Evolutionary conservation across 92 coral and sea anemone genomes (phyloP).

Genomic region (Nematostella vectensis): DNA sequence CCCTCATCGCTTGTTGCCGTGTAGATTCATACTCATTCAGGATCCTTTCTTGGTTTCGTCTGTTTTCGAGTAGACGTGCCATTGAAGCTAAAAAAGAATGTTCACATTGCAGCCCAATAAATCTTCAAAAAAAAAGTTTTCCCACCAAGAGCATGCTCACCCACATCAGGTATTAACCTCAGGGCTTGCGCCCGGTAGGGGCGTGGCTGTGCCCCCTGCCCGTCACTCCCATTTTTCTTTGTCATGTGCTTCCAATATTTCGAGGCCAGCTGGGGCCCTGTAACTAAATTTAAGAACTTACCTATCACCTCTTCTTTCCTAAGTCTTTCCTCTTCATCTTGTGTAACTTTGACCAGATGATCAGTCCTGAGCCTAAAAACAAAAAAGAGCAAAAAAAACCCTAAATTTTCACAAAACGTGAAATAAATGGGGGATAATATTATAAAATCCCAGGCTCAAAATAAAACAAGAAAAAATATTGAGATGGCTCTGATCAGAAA

Average conservation of each 20-base stretch:
- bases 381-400: background rate
- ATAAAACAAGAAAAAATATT: too few species aligned
- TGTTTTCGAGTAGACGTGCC: conserved; percentile 78
- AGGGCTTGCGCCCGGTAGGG: too few species aligned
- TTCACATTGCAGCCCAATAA: too few species aligned
- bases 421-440: too few species aligned
- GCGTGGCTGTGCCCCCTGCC: too few species aligned
- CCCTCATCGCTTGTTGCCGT: conserved; percentile 49
- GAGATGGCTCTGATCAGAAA: too few species aligned
- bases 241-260: background rate
- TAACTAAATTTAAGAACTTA: conserved; percentile 4
- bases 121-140: too few species aligned
- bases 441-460: too few species aligned
- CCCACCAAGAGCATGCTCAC: too few species aligned
- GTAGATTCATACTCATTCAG: conserved; percentile 70
- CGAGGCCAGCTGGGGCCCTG: background rate
- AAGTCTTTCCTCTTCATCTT: conserved; percentile 76
- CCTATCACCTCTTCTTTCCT: conserved; percentile 80
- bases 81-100: conserved; percentile 58
- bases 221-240: too few species aligned
- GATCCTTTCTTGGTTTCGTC: conserved; percentile 67
- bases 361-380: conserved; percentile 60
- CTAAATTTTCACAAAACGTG: background rate
- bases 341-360: conserved; percentile 62
- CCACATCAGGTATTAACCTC: too few species aligned